Evolutionary conservation across 2,113 vertebrate species (phyloP), one percentile per base, ranked within the genome.

Genomic region (Rhineura floridana): DNA sequence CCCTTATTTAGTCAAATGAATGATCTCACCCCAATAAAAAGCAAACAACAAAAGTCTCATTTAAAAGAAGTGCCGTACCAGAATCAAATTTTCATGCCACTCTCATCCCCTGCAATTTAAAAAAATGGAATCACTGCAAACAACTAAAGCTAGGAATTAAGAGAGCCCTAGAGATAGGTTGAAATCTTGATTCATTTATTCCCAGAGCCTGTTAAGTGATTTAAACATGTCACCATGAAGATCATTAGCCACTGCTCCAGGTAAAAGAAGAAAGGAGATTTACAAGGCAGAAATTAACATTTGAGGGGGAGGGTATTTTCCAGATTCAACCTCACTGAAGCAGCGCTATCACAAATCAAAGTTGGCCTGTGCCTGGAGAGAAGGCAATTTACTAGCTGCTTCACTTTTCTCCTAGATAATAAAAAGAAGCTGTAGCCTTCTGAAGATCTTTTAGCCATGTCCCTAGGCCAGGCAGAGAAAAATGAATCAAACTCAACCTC

Each of bases 161-260:
- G 46, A 33, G 46, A 8, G 86, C 91, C 92, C 93, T 30, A 62
- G 91, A 94, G 93, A 91, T 79, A 76, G 2, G 0, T 84, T 91
- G 90, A 92, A 87, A 94, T 89, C 3, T 63, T 92, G 90, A 91
- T 93, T 95, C 90, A 94, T 95, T 95, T 94, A 93, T 95, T 93
- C 91, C 90, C 92, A 89, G 92, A 92, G 90, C 92, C 92, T 91
- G 92, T 90, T 88, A 95, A 94, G 93, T 90, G 87, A 89, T 94
- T 95, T 91, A 89, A 94, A 86, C 88, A 83, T 90, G 86, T 93
- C 92, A 72, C 84, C 92, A 87, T 91, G 92, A 93, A 92, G 87
- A 86, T 91, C 92, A 86, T 94, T 91, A 93, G 90, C 90, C 93
- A 90, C 93, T 89, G 91, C 87, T 91, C 21, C 81, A 78, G 81